Evolutionary conservation across 2,888 invertebrate species (phyloP).

Genomic region (Arctia plantaginis): DNA sequence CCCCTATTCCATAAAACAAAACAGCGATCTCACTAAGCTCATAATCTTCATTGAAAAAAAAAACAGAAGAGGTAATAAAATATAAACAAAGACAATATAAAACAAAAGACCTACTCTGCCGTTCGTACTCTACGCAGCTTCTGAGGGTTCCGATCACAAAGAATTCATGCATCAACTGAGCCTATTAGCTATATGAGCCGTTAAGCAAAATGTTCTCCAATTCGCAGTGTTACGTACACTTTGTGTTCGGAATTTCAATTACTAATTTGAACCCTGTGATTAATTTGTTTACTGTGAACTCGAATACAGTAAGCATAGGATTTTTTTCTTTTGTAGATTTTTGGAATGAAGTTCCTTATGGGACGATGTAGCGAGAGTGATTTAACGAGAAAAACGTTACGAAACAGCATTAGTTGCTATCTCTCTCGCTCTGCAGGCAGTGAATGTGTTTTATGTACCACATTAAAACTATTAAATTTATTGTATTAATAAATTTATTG

Average conservation of each 20-base stretch:
- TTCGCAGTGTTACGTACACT: background rate
- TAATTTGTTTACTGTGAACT: background rate
- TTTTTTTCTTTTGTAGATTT: background rate
- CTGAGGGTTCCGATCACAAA: constrained; percentile 1
- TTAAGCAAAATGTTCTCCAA: constrained; percentile 3
- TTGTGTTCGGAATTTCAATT: background rate
- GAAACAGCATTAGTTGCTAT: no score
- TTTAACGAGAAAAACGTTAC: no score
- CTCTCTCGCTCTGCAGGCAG: no score
- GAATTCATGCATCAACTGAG: constrained; percentile 6
- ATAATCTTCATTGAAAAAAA: background rate
- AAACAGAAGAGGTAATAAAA: background rate
- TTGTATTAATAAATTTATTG: no score
- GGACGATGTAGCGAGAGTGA: no score
- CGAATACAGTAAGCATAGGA: background rate
- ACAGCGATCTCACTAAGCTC: no score
- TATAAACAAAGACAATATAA: background rate
- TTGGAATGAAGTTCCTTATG: background rate
- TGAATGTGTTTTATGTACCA: no score
- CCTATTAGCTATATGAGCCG: constrained; percentile 8
- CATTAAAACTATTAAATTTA: no score
- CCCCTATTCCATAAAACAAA: no score
- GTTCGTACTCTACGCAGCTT: background rate
- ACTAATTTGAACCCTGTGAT: background rate
- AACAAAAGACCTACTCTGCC: background rate